Base-by-base conservation (phyloP, 2,113 vertebrate genomes). In the Oreochromis niloticus region DNA sequence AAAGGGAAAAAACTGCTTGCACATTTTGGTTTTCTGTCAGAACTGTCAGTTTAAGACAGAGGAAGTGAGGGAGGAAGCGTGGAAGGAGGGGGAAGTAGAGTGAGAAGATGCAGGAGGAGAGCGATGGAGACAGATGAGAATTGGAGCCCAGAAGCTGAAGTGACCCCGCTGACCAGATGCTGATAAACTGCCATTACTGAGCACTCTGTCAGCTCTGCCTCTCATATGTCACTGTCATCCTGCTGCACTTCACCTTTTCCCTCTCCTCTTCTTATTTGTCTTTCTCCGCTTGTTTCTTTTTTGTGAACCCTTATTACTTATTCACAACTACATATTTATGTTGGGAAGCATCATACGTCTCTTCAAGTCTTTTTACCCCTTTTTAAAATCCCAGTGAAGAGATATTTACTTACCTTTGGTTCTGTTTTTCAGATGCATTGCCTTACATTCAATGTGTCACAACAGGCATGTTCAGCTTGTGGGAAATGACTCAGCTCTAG, bases 121-220 rank as follows among this genome's bases (percentile, higher is more conserved):
- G 84, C 71, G 80, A 88, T 83, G 88, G 85, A 93, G 92, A 94
- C 88, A 56, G 91, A 95, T 90, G 89, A 87, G 87, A 71, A 27
- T 84, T 83, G 41, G 87, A 90, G 85, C 84, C 85, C 52, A 71
- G 87, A 79, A 90, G 87, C 93, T 88, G 88, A 57, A 84, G 86
- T 93, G 94, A 95, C 92, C 95, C 89, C 55, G 79, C 54, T 83
- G 93, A 91, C 93, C 89, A 88, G 82, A 87, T 89, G 84, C 93
- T 93, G 93, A 94, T 88, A 92, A 92, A 93, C 88, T 91, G 90
- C 91, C 89, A 90, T 94, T 89, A 85, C 89, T 84, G 91, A 91
- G 85, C 81, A 43, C 85, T 92, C 90, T 85, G 93, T 91, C 94
- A 91, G 90, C 87, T 85, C 89, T 22, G 16, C 27, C 85, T 84